These are phyloP conservation scores for Endotricha flammealis DNA, from an alignment of 2,888 invertebrate genomes.

Conservation along the genomic window DNA sequence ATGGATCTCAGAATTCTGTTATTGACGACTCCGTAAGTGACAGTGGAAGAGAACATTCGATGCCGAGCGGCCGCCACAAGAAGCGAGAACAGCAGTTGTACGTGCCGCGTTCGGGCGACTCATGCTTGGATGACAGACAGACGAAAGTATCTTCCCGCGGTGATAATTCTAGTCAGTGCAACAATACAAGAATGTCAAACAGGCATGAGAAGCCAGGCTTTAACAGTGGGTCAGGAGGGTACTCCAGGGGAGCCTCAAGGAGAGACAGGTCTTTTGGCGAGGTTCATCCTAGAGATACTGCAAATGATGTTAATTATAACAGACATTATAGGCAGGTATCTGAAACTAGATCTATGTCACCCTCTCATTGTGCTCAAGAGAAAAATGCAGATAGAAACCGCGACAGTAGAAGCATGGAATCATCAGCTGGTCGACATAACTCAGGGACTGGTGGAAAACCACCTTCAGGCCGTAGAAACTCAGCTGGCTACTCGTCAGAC, in stretches of 20 bases:
- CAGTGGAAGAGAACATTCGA: conserved; percentile 39
- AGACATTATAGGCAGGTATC: conserved; percentile 78
- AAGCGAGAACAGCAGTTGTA: conserved; percentile 71
- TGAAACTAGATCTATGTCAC: conserved; percentile 80
- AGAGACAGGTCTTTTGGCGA: conserved; percentile 57
- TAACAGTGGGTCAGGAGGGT: conserved; percentile 45
- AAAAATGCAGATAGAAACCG: conserved; percentile 73
- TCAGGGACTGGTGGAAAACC: conserved; percentile 78
- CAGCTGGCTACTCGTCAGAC: conserved; percentile 64
- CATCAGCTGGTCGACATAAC: conserved; percentile 65
- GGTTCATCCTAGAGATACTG: conserved; percentile 44
- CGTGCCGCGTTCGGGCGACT: conserved; percentile 57
- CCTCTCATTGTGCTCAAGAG: conserved; percentile 53
- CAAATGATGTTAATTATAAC: conserved; percentile 59
- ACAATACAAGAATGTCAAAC: conserved; percentile 52
- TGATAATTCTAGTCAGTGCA: conserved; percentile 67
- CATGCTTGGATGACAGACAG: conserved; percentile 51
- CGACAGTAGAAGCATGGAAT: conserved; percentile 85
- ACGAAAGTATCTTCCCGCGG: conserved; percentile 44
- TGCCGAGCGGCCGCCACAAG: conserved; percentile 44
- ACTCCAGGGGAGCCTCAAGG: conserved; percentile 47
- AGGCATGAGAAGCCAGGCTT: conserved; percentile 51
- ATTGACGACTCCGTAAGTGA: conserved; percentile 46
- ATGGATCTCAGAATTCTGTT: conserved; percentile 62
- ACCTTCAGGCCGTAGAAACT: conserved; percentile 82